Evolutionary conservation across 2,113 vertebrate species (phyloP), one percentile per base, ranked within the genome.

Genomic region (Trogon surrucura): DNA sequence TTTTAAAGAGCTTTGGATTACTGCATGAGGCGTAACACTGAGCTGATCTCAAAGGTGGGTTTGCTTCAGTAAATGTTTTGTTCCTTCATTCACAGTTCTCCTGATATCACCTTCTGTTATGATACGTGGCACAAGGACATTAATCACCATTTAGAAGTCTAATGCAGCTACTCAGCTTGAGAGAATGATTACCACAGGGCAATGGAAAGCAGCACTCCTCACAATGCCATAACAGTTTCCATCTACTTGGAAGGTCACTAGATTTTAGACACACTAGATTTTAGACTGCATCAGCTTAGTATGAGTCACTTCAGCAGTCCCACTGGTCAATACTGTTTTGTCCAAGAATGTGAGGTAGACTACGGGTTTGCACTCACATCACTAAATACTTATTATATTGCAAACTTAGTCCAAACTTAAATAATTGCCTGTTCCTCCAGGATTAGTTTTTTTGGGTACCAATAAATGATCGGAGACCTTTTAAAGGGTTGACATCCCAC

Each of bases 1-100:
- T 65, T 18, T 62, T 51, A 71, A 88, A 73, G 75, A 77, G 65
- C 32, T 75, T 23, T 78, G 71, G 32, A 27, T 77, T 91, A 65
- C 66, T 89, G 71, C 93, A 87, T 83, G 82, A 96, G 72, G 91
- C 86, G 93, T 36, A 65, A 44, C 62, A n/a, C 41, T 41, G 41
- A 77, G 88, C 32, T 62, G 48, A 75, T 78, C 62, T 85, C 65
- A 82, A 44, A 74, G 60, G 26, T 89, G 91, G 67, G 86, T 89
- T 69, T 89, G 70, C 51, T 92, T 92, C 72, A 85, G 75, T 34
- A 66, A 47, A 62, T 27, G 7, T 20, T 95, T 83, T 18, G 56
- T 88, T 65, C 58, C 67, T 92, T 93, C 53, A 66, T 80, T 90
- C 64, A 88, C 34, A 79, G 69, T 69, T 85, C 73, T 79, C 73